These are phyloP conservation scores for Aythya baeri DNA, from an alignment of 2,113 vertebrate genomes.

Conservation along the genomic window DNA sequence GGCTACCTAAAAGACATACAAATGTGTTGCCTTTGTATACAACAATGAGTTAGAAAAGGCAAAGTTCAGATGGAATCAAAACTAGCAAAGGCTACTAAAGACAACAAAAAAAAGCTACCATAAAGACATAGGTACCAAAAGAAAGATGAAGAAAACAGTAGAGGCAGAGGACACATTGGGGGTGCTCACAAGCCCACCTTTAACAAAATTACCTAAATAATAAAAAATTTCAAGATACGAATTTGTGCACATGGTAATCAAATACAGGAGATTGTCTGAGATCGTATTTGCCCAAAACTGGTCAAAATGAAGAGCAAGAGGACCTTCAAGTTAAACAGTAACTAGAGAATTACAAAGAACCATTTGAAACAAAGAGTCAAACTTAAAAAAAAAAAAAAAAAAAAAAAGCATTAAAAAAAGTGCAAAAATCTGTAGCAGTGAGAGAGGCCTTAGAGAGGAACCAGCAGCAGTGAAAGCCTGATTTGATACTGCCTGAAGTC, in stretches of 20 bases:
- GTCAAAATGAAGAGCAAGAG: background rate
- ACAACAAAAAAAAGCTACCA: background rate
- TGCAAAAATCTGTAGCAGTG: background rate
- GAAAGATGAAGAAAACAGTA: background rate
- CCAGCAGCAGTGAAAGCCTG: background rate
- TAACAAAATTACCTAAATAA: background rate
- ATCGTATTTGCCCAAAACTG: background rate
- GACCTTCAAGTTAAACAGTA: background rate
- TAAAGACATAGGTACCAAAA: rapidly evolving
- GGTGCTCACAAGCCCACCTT: background rate
- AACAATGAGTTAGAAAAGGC: background rate
- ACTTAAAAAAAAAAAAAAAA: too few species aligned
- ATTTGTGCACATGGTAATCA: background rate
- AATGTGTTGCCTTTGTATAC: background rate
- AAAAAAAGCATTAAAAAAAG: background rate
- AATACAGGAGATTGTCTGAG: background rate
- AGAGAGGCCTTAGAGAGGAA: background rate
- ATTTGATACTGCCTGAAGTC: background rate
- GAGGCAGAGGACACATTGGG: rapidly evolving
- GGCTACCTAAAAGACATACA: background rate
- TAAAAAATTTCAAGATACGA: background rate
- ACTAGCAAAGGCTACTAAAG: background rate
- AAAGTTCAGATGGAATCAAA: background rate
- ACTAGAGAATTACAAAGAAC: background rate
- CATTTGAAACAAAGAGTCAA: background rate